Base-by-base conservation (phyloP, 53 echinoderm and acorn worm species). In the Hippasteria phrygiana region DNA sequence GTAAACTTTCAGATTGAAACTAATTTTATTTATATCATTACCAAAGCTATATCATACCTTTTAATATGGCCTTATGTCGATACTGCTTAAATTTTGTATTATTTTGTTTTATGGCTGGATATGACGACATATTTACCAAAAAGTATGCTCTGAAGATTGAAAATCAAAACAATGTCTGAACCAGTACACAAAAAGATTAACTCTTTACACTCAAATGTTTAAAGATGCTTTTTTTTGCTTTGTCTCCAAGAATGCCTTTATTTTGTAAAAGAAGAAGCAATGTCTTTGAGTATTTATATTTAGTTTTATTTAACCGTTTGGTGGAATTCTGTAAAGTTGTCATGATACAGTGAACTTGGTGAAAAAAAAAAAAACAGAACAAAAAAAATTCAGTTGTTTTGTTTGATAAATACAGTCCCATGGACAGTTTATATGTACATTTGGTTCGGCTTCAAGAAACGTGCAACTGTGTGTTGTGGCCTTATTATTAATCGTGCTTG, bases 171-270 rank as follows among this genome's bases (percentile, higher is more conserved):
- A 18, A 78, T 36, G 78, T 56, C 35, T 26, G 59, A 55, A 20
- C 55, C 78, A 78, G 67, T 66, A 13, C 9, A 24, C 28, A 40
- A 41, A 72, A 40, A 72, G 22, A 72, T 71, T 5, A 66, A 59
- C 5, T 18, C 22, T 3, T 59, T n/a, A 59, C 0, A 18, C n/a
- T n/a, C 47, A 11, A 6, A 66, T 11, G 36, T 12, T 33, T 10
- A 12, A 32, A 33, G 13, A 33, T 75, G 11, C 24, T 48, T 45
- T 75, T 31, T 47, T 47, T 81, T 62, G n/a, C n/a, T 64, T 37
- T 63, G 27, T 63, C 63, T 37, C 27, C 20, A 63, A 66, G 42
- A 64, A 63, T 64, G 81, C 64, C 81, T 81, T 81, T 81, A 63
- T 81, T 81, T 81, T 81, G 43, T 65, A 43, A 27, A 75, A 43